These are phyloP conservation scores for Chrysogorgia sp. DNA, from an alignment of 92 coral and sea anemone species.

Conservation along the genomic window DNA sequence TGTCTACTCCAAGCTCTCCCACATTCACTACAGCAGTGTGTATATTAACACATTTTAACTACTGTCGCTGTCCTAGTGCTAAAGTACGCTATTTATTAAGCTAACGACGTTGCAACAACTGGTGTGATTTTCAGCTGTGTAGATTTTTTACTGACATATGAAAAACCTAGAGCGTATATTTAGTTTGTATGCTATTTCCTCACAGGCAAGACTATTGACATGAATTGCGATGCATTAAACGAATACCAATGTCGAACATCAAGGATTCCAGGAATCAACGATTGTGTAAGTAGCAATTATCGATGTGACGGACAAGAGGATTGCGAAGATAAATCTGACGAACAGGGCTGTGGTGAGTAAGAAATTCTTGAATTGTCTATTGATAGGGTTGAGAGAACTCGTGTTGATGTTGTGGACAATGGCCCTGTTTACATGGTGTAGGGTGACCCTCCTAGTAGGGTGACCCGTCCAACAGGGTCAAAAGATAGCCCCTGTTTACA, in stretches of 20 bases:
- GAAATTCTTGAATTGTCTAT: background rate
- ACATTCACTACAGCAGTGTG: too few species aligned
- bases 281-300: conserved; percentile 13
- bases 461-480: too few species aligned
- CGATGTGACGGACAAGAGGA: conserved; percentile 38
- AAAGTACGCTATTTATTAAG: too few species aligned
- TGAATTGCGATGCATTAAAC: background rate
- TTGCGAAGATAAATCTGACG: conserved; percentile 38
- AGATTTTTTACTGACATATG: too few species aligned
- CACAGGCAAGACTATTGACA: background rate
- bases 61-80: too few species aligned
- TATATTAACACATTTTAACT: too few species aligned
- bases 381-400: background rate
- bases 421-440: background rate
- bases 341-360: conserved; percentile 35
- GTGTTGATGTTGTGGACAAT: background rate
- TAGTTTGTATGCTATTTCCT: background rate
- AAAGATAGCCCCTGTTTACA: too few species aligned
- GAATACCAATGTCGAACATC: conserved; percentile 21
- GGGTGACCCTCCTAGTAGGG: too few species aligned
- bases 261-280: conserved; percentile 22
- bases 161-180: background rate
- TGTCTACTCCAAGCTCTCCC: too few species aligned
- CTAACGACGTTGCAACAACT: background rate
- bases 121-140: too few species aligned